Evolutionary conservation across 2,888 invertebrate species (phyloP), one percentile per base, ranked within the genome.

Genomic region (Salticus scenicus): DNA sequence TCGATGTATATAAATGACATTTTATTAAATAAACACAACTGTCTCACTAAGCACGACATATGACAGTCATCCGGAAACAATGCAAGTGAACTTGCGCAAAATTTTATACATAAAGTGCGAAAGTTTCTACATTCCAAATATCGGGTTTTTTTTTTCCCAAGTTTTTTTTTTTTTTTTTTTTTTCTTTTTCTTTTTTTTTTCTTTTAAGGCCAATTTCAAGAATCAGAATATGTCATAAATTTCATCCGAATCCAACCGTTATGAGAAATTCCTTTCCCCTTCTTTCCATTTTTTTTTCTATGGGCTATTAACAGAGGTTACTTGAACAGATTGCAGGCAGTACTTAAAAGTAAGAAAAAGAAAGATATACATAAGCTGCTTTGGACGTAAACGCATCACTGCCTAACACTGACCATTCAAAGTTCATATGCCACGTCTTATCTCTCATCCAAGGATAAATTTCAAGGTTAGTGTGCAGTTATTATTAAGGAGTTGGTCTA

Each of bases 361-460:
- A 31, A 67, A 51, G 31, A 47, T 64, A 70, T 81, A 42, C 51
- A 41, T 64, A 37, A 75, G 75, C 82, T 63, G 33, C 69, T 75
- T 42, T 24, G 47, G 63, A 69, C 69, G 69, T 81, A 63, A 75
- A 82, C 83, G 83, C 83, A 77, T 84, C 77, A 72, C 57, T 78
- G 83, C 77, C 28, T 77, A 27, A 64, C 72, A 67, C 83, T 84
- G 83, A 84, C 83, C 83, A 84, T 84, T 84, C 37, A 77, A 27
- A 83, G 83, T 84, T 84, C 83, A 84, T 84, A 84, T 73, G 77
- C 83, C 83, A 84, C 67, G 77, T 77, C 72, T 84, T 84, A 77
- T 84, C 72, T 72, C 72, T 72, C 76, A 77, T 77, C 73, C 83
- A 77, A 84, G 77, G 83, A 73, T 77, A 77, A 51, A 63, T 84